Conservation (phyloP, 2,113 vertebrate species). For the Laticauda laticaudata region DNA sequence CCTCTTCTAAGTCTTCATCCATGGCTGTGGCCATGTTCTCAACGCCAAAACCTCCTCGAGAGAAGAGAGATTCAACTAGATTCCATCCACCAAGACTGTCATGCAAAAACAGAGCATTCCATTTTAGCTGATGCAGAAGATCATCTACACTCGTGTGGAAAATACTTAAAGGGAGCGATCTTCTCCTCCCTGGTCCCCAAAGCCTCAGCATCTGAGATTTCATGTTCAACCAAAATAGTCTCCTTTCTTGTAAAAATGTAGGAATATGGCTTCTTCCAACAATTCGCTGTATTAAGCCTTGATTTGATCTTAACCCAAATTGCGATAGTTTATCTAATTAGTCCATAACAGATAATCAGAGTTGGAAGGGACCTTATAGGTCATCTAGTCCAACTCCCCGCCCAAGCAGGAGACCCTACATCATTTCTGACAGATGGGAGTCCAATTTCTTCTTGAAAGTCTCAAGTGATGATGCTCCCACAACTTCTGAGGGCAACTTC, state of each 20-base stretch:
- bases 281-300: not conserved
- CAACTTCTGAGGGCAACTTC: too few relatives aligned
- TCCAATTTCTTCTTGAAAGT: too few relatives aligned
- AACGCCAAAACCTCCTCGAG: slow-evolving; percentile 84
- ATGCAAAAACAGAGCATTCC: not conserved
- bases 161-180: not conserved
- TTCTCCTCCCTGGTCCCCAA: not conserved
- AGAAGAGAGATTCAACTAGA: not conserved
- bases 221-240: too few relatives aligned
- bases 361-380: too few relatives aligned
- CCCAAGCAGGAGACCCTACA: too few relatives aligned
- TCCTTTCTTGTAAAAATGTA: not conserved
- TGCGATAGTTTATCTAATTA: not conserved
- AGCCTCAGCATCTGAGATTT: not conserved
- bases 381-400: too few relatives aligned
- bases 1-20: slow-evolving; percentile 98
- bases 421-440: too few relatives aligned
- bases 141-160: not conserved
- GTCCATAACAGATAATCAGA: not conserved
- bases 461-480: too few relatives aligned
- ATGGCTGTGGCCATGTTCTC: slow-evolving; percentile 99
- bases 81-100: not conserved
- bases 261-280: not conserved
- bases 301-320: not conserved
- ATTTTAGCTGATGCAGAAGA: not conserved